Base-by-base conservation (phyloP, 2,888 invertebrate genomes). In the Pyrrhia umbra region DNA sequence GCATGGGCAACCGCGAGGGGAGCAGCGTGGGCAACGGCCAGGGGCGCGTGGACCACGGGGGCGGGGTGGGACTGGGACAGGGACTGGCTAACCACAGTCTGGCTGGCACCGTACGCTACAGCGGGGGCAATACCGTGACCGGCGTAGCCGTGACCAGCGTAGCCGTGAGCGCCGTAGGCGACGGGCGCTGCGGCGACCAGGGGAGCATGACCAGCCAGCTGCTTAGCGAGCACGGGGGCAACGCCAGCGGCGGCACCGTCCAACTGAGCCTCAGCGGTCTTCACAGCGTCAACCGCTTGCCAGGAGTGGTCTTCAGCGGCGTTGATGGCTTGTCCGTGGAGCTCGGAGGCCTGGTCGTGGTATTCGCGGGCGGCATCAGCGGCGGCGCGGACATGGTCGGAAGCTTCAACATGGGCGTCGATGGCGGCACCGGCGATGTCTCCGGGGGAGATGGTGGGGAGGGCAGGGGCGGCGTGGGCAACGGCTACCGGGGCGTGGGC, bases 231-330 rank as follows among this genome's bases (percentile, higher is more conserved):
- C 39, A 91, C 83, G 77, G 94, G 94, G 56, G 94, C 94, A 25
- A 86, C 93, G 58, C 93, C 94, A 37, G 94, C 94, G 82, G 94
- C 92, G 77, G 93, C 93, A 60, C 94, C 94, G 83, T 95, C 94
- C 52, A 92, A 72, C 75, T 92, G 90, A 76, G 94, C 94, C 79
- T 92, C 88, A 1, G 83, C 90, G 85, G 94, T 94, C 87, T 93
- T 90, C 61, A 86, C 94, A 69, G 95, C 93, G 72, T 94, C 94
- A 37, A 94, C 88, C 39, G 92, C 91, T 76, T 93, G 93, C 93
- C 95, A 95, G 18, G 92, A 92, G 88, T 94, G 91, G 83, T 93
- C 93, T 69, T 91, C 93, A 58, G 94, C 95, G 78, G 94, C 93
- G 90, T 95, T 94, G 84, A 93, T 82, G 71, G 93, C 94, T 76